Conservation (phyloP, 2,888 invertebrate genomes). For the Synergus japonicus region DNA sequence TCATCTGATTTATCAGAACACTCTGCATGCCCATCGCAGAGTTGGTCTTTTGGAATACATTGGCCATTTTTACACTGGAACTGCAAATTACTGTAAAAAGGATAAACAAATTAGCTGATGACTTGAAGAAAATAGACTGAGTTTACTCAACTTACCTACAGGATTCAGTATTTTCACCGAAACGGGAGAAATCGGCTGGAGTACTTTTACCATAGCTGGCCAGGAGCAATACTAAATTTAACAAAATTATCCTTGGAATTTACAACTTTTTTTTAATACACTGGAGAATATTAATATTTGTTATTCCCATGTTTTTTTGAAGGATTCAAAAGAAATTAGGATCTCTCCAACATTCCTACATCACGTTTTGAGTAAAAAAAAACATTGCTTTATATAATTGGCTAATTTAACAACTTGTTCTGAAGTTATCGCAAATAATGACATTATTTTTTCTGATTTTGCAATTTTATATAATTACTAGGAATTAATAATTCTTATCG, state of each 20-base stretch:
- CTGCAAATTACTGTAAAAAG: conserved; percentile 44
- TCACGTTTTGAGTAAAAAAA: no score
- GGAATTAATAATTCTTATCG: background rate
- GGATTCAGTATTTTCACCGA: background rate
- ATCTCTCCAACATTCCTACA: no score
- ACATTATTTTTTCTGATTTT: background rate
- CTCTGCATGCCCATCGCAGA: conserved; percentile 78
- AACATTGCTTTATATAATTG: no score
- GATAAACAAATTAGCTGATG: background rate
- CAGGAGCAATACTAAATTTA: conserved; percentile 23
- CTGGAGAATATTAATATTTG: no score
- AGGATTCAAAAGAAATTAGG: no score
- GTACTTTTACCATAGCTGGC: conserved; percentile 16
- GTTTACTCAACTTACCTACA: conserved; percentile 35
- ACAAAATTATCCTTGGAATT: background rate
- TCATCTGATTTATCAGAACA: conserved; percentile 78
- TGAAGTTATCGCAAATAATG: no score
- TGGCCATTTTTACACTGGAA: conserved; percentile 73
- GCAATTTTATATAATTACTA: background rate
- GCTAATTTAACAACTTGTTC: no score
- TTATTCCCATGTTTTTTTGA: no score
- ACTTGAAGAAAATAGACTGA: background rate
- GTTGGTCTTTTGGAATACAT: conserved; percentile 73
- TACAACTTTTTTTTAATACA: background rate
- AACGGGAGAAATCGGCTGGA: conserved; percentile 2